These are phyloP conservation scores for Ladona fulva DNA, from an alignment of 1,140 invertebrate genomes.

Conservation along the genomic window DNA sequence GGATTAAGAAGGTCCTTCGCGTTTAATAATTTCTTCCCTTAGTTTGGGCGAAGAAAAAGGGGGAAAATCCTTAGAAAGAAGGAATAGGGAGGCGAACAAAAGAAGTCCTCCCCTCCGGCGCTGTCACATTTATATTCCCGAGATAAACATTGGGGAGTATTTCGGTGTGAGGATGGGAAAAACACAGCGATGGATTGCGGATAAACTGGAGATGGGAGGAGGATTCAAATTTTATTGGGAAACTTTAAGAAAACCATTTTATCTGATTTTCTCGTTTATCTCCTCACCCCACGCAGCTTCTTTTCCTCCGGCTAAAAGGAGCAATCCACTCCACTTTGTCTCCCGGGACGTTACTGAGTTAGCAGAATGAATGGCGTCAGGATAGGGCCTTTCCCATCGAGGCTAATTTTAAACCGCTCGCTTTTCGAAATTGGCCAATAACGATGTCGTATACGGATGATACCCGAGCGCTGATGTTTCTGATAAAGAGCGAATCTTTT, in stretches of 20 bases:
- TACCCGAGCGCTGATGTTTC: too few species aligned
- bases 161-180: neutral
- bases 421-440: neutral
- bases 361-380: neutral
- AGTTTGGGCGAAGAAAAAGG: too few species aligned
- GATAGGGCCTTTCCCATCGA: neutral
- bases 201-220: neutral
- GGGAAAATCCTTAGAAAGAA: too few species aligned
- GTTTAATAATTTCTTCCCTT: too few species aligned
- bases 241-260: constrained; percentile 7
- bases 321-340: constrained; percentile 1
- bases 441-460: neutral
- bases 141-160: too few species aligned
- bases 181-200: neutral
- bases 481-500: too few species aligned
- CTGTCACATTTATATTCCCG: too few species aligned
- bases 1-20: too few species aligned
- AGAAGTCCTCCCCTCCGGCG: too few species aligned
- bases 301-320: neutral
- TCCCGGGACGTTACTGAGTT: neutral
- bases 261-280: neutral
- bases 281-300: neutral
- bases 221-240: neutral
- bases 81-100: too few species aligned
- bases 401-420: neutral